Conservation (phyloP, 2,888 invertebrate species). For the Meandrusa payeni region DNA sequence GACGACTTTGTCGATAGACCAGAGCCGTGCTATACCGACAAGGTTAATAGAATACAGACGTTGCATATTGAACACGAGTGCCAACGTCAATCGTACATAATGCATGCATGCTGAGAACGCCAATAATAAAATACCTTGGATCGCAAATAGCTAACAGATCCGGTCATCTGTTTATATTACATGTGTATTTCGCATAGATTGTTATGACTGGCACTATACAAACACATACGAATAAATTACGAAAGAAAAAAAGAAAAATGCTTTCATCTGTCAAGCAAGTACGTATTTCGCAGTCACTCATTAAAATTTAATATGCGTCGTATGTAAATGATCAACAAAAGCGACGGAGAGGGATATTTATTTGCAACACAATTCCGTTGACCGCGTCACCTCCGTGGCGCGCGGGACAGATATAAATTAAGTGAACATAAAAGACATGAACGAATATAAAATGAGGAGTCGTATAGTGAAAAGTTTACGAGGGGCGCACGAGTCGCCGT, state of each 20-base stretch:
- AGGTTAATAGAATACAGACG: conserved; percentile 54
- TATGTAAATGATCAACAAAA: conserved; percentile 34
- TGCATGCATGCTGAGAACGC: conserved; percentile 26
- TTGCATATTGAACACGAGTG: conserved; percentile 41
- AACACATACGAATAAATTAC: conserved; percentile 1
- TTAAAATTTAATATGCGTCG: conserved; percentile 27
- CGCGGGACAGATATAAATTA: conserved; percentile 49
- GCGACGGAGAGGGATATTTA: conserved; percentile 31
- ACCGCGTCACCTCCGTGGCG: conserved; percentile 34
- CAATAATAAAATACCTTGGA: conserved; percentile 33
- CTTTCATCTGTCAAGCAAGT: conserved; percentile 6
- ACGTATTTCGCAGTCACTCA: conserved; percentile 13
- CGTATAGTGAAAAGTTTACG: conserved; percentile 73
- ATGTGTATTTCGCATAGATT: conserved; percentile 27
- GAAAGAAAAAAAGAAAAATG: conserved; percentile 5
- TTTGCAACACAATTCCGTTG: conserved; percentile 40
- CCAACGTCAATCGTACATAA: conserved; percentile 2
- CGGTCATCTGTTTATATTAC: conserved; percentile 28
- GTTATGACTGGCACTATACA: conserved; percentile 19
- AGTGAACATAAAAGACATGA: conserved; percentile 58
- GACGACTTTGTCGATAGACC: conserved; percentile 42
- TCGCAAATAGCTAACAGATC: conserved; percentile 35
- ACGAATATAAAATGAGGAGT: conserved; percentile 65
- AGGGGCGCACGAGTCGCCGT: conserved; percentile 63
- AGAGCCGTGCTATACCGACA: conserved; percentile 39